Evolutionary conservation across 2,888 invertebrate species (phyloP), one percentile per base, ranked within the genome.

Genomic region (Scaeva pyrastri): DNA sequence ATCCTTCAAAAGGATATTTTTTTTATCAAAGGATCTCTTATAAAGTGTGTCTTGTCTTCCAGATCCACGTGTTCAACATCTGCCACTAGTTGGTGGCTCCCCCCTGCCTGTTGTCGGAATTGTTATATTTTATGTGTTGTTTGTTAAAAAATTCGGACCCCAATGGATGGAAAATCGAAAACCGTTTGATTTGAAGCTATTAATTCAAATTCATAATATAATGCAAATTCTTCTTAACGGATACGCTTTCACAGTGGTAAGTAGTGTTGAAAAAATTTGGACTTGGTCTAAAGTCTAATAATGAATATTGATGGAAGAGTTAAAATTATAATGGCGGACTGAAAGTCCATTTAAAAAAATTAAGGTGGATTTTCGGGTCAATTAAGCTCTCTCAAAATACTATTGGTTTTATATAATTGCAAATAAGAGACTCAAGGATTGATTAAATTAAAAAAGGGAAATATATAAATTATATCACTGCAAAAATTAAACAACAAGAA

Each of bases 141-240:
- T 96, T 88, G 95, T 97, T 0, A 92, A 94, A 52, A 94, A 94
- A 89, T 93, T 95, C 90, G 97, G 97, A 0, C 97, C 97, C 0
- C 92, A 93, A 58, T 93, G 94, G 90, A 97, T 97, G 97, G 93
- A 94, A 73, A 93, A 95, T 84, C 93, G 95, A 56, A 91, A 93
- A 73, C 94, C 97, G 0, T 94, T 94, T 88, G 94, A 96, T 76
- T 88, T 97, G 50, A 93, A 95, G 41, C 94, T 93, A 88, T 64
- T 96, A 26, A 93, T 97, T 88, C 94, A 96, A 83, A 88, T 94
- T 0, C 96, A 96, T 90, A 96, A 97, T 90, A 90, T 94, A 0
- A 58, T 94, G n/a, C 97, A 97, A 88, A 88, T 90, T 36, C 4
- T 89, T 4, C 70, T 88, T 23, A 90, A 90, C 77, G 26, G 73